Base-by-base conservation (phyloP, 2,113 vertebrate genomes). In the Hepsetus odoe region DNA sequence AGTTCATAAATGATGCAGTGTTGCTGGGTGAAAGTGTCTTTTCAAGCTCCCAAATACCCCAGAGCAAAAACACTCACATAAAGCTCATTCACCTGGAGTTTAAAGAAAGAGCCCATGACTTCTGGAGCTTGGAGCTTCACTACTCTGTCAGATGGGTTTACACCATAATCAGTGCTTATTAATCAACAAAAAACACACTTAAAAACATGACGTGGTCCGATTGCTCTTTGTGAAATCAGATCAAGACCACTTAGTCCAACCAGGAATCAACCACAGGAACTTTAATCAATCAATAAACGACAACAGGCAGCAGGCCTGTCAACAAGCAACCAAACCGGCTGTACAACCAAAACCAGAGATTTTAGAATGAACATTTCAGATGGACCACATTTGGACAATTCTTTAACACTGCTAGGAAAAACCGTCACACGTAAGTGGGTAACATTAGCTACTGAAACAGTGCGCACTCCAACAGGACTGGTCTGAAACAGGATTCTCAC, bases 401-500 rank as follows among this genome's bases (percentile, higher is more conserved):
- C 46, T 14, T 12, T 44, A 44, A 4, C 42, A 42, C 9, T 11
- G 40, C 9, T 42, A 42, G 11, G 16, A 13, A 10, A 30, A 79
- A 22, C 53, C 42, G 85, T 88, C 90, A 88, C 87, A 86, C 11
- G 46, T 18, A 71, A 42, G 56, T 30, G 59, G 28, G 59, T 61
- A 55, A 55, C 20, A 10, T 24, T 24, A 55, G 51, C 51, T 66
- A 55, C 64, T 74, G 66, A 72, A 74, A 59, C 71, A 59, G 2
- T 71, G 65, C 77, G 68, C 72, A 72, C 65, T 65, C 14, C 55
- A 18, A 2, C 69, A 4, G 53, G 68, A 79, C 55, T 79, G 68
- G 68, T 22, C 44, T 11, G 20, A 24, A 32, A 71, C 11, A 61
- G 51, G 1, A 20, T 8, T 22, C 24, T 24, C 22, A 24, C 1